Conservation (phyloP, 2,888 invertebrate genomes). For the Mimas tiliae region DNA sequence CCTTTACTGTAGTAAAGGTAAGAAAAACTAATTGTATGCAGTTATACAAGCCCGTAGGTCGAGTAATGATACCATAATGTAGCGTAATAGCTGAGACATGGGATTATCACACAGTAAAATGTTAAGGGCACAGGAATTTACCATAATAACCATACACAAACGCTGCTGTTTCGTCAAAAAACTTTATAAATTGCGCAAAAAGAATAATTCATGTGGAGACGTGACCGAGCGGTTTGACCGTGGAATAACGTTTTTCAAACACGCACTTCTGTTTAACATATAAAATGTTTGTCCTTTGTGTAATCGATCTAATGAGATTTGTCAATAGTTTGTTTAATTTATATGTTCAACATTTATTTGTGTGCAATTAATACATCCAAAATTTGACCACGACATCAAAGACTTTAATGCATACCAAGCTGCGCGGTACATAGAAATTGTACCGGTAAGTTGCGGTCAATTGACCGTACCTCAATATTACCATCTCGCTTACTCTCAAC, state of each 20-base stretch:
- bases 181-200: constrained; percentile 29
- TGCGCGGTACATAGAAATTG: no score
- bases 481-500: no score
- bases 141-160: not conserved
- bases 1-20: no score
- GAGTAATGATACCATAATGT: no score
- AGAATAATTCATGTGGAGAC: constrained; percentile 27
- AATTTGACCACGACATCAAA: no score
- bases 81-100: not conserved
- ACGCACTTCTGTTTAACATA: constrained; percentile 33
- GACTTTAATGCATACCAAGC: no score
- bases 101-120: not conserved
- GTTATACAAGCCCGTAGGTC: no score
- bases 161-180: constrained; percentile 10
- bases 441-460: no score
- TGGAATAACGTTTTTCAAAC: constrained; percentile 32
- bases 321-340: constrained; percentile 6
- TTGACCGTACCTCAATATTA: no score
- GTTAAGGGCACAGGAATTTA: not conserved
- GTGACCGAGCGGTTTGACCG: constrained; percentile 40
- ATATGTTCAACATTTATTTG: not conserved
- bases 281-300: constrained; percentile 2
- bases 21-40: no score
- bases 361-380: not conserved
- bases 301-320: constrained; percentile 1